phyloP scores from a whole-genome alignment of 2,797 vertebrate species.

The Dryobates pubescens region DNA sequence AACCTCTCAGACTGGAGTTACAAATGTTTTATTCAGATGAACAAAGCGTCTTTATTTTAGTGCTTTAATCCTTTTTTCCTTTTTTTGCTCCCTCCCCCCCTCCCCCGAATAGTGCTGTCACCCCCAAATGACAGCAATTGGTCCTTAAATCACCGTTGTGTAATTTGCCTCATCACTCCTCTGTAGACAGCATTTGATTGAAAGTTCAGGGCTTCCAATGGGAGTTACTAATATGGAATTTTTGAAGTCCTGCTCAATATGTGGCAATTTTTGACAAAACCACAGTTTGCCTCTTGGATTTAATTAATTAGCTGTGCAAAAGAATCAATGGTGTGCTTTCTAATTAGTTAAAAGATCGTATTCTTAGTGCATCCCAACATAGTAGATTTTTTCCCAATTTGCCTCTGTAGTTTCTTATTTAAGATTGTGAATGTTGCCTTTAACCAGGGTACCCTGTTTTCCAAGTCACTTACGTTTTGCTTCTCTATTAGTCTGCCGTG shows the following conservation, averaged over 20 bases:
- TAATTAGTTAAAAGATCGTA: neutral
- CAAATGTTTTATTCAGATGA: conserved; percentile 73
- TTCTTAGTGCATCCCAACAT: neutral
- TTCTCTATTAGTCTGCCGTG: neutral
- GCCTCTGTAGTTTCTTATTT: neutral
- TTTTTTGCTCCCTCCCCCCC: conserved; percentile 30
- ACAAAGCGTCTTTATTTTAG: conserved; percentile 70
- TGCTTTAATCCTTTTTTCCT: conserved; percentile 63
- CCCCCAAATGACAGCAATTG: conserved; percentile 71
- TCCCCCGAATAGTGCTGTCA: conserved; percentile 57
- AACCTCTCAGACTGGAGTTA: conserved; percentile 59
- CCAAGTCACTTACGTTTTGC: neutral
- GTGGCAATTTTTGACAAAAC: neutral
- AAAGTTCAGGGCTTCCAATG: conserved; percentile 60
- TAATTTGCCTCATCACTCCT: conserved; percentile 68
- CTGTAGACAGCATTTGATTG: conserved; percentile 51
- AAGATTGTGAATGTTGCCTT: neutral
- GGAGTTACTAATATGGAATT: neutral
- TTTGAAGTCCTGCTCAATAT: neutral
- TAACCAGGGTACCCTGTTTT: neutral
- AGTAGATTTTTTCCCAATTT: neutral
- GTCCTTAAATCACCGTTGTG: conserved; percentile 62
- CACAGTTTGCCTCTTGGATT: neutral
- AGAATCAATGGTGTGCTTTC: neutral
- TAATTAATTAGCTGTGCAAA: conserved; percentile 20